A percentile compares a stretch with the other conserved stretches of the same genome.
Conservation (phyloP, 2,797 vertebrate genomes). For the Serranus cabrilla region DNA sequence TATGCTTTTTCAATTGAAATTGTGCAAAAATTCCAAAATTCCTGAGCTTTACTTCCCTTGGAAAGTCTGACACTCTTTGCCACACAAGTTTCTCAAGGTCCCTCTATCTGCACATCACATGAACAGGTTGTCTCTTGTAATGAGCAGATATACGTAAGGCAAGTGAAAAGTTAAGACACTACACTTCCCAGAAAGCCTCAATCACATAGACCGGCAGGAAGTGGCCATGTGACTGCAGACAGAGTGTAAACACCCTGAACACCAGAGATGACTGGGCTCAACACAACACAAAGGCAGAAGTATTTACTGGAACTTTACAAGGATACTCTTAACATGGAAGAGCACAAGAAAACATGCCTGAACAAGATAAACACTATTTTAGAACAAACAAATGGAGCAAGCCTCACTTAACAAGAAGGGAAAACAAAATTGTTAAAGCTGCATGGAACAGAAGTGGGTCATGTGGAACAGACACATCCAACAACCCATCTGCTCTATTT, state of each 20-base stretch:
- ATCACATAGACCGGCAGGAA: not conserved
- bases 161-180: not conserved
- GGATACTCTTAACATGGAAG: not conserved
- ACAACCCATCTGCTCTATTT: conserved; percentile 48
- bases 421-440: conserved; percentile 34
- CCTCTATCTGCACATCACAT: not conserved
- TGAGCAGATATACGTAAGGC: not conserved
- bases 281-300: conserved; percentile 35
- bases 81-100: not conserved
- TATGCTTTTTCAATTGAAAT: no score
- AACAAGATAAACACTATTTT: not conserved
- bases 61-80: no score
- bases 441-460: conserved; percentile 61
- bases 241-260: conserved; percentile 76
- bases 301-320: conserved; percentile 10
- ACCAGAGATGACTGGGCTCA: conserved; percentile 43
- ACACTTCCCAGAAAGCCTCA: conserved; percentile 17
- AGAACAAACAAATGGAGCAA: conserved; percentile 33
- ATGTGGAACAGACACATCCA: conserved; percentile 33
- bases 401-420: conserved; percentile 28
- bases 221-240: conserved; percentile 33
- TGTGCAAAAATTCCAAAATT: no score
- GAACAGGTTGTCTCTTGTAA: not conserved
- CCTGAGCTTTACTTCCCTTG: no score
- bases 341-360: not conserved